Evolutionary conservation across 2,888 invertebrate species (phyloP), one percentile per base, ranked within the genome.

Genomic region (Gibbula magus): DNA sequence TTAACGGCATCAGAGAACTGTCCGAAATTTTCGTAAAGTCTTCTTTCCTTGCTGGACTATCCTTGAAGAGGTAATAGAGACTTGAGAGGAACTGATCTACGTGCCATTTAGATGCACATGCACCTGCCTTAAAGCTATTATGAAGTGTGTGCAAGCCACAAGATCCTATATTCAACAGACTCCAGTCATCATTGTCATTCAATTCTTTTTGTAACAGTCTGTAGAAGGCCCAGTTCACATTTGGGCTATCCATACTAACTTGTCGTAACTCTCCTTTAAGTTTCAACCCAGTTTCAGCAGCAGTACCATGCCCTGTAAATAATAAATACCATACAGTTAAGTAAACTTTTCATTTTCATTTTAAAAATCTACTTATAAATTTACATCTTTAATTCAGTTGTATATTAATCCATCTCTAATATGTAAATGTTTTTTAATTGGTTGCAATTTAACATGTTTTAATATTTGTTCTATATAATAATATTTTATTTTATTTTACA

Each of bases 41-140:
- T 54, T 54, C 54, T 56, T 52, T 81, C 73, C 86, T 82, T 45
- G 88, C 84, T 51, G 90, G 88, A 8, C 84, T 82, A 77, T 91
- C 87, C 76, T 90, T 86, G 70, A 89, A 91, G 8, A 91, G 70
- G 67, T 86, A 84, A 75, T 89, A 89, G 13, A 85, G 20, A 45
- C 84, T 82, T 51, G 79, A 75, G 22, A 90, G 82, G 78, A 89
- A 83, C 53, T 77, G 53, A 4, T 79, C 77, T 32, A 91, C 75
- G 8, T 79, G 52, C 82, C 84, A 84, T 39, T 70, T 66, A 61
- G 75, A 52, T 61, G 52, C 74, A 25, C 67, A 39, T 53, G 67
- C 61, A 25, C 82, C 83, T 54, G 80, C 74, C 66, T 80, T 83
- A 75, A 75, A 81, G 39, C 56, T 67, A 67, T 76, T 80, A 75